phyloP scores from a whole-genome alignment of 2,888 invertebrate species.

The Rhogogaster chlorosoma region DNA sequence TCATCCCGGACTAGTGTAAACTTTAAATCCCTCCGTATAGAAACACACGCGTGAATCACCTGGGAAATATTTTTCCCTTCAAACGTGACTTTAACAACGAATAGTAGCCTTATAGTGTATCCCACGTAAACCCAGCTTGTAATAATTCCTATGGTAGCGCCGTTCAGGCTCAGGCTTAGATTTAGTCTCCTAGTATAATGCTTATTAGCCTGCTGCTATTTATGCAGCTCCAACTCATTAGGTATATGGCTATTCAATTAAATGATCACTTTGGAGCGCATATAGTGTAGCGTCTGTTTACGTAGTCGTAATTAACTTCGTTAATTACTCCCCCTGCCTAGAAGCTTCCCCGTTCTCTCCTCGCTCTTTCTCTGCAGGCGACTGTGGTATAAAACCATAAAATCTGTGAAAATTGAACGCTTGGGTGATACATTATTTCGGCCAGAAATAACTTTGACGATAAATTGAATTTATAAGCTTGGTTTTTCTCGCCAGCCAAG shows the following conservation, averaged over 20 bases:
- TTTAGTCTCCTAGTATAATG: not conserved
- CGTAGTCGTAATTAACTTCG: constrained; percentile 24
- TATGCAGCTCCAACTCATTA: constrained; percentile 10
- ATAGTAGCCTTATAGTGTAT: constrained; percentile 17
- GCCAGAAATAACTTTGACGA: not conserved
- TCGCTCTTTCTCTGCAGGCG: not conserved
- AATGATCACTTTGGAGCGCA: constrained; percentile 34
- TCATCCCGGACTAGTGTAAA: not conserved
- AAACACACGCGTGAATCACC: constrained; percentile 11
- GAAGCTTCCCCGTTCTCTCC: not conserved
- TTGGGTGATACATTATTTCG: not conserved
- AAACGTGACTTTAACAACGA: constrained; percentile 42
- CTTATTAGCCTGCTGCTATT: constrained; percentile 30
- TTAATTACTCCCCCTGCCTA: not conserved
- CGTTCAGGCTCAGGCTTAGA: not conserved
- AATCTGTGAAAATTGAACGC: not conserved
- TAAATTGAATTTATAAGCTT: not conserved
- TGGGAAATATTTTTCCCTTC: not conserved
- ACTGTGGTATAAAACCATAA: not conserved
- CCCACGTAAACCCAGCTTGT: constrained; percentile 42
- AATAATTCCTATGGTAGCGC: constrained; percentile 18
- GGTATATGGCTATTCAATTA: constrained; percentile 29
- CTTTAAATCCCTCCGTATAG: not conserved
- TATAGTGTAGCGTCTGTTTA: constrained; percentile 3
- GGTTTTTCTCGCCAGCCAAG: not conserved